Percentiles rank a stretch among this genome's conserved stretches.
Evolutionary conservation across 2,888 invertebrate species (phyloP).

Genomic region (Apodemia mormo): DNA sequence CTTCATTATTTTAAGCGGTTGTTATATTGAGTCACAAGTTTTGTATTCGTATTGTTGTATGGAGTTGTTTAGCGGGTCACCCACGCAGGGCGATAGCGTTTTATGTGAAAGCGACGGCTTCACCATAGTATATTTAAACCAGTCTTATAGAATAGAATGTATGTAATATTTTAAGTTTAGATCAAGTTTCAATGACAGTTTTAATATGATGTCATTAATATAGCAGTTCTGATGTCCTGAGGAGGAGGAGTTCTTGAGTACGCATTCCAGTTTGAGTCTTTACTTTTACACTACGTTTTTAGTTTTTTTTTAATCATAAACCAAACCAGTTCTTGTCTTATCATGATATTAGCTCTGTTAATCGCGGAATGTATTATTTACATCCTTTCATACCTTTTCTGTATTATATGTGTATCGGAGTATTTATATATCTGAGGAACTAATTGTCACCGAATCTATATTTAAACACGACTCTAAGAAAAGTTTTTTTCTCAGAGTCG

Average conservation of each 20-base stretch:
- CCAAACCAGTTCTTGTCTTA: too few relatives aligned
- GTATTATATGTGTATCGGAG: not conserved
- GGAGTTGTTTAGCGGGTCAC: not conserved
- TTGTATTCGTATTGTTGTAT: not conserved
- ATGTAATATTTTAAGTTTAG: not conserved
- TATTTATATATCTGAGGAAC: too few relatives aligned
- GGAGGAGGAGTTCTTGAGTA: too few relatives aligned
- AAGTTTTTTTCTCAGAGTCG: too few relatives aligned
- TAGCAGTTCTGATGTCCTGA: too few relatives aligned
- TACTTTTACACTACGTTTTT: too few relatives aligned
- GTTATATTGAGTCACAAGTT: not conserved
- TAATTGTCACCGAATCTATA: too few relatives aligned
- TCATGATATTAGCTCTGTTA: too few relatives aligned
- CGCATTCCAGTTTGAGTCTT: too few relatives aligned
- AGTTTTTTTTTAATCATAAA: too few relatives aligned
- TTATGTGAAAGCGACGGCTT: conserved; percentile 4
- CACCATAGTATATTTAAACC: not conserved
- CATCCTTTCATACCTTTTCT: not conserved
- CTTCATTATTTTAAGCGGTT: not conserved
- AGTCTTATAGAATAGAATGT: conserved; percentile 1
- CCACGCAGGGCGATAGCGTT: conserved; percentile 10
- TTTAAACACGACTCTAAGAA: too few relatives aligned
- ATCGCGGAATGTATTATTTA: not conserved
- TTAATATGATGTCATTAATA: too few relatives aligned
- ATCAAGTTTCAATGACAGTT: not conserved